A percentile compares a stretch with the other conserved stretches of the same genome.
These are phyloP conservation scores for Caenorhabditis panamensis DNA, from an alignment of 2,888 invertebrate genomes.

Conservation along the genomic window DNA sequence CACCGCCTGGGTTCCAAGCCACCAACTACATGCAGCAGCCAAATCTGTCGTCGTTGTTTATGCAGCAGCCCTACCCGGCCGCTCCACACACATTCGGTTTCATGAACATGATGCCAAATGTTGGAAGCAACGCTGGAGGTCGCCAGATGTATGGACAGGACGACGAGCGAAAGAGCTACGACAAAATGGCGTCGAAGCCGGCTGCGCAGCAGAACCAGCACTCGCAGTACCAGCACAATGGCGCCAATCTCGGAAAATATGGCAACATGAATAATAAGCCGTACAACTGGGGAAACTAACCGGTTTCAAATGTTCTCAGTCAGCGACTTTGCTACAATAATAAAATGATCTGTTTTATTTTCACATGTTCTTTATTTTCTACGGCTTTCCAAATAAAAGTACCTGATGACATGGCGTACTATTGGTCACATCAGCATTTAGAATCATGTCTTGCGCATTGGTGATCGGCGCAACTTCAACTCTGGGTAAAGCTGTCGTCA, in stretches of 20 bases:
- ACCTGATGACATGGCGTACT: slow-evolving; percentile 49
- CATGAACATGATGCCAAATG: slow-evolving; percentile 69
- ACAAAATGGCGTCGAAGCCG: slow-evolving; percentile 64
- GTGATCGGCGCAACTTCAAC: slow-evolving; percentile 64
- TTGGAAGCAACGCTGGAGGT: slow-evolving; percentile 53
- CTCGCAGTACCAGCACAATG: slow-evolving; percentile 62
- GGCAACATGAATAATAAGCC: slow-evolving; percentile 60
- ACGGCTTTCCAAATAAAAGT: slow-evolving; percentile 67
- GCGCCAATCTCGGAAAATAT: slow-evolving; percentile 58
- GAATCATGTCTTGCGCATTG: slow-evolving; percentile 58
- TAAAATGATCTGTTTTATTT: slow-evolving; percentile 67
- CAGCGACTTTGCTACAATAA: slow-evolving; percentile 63
- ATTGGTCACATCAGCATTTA: slow-evolving; percentile 20
- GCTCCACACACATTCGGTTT: slow-evolving; percentile 43
- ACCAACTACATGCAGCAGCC: slow-evolving; percentile 65
- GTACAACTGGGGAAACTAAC: slow-evolving; percentile 68
- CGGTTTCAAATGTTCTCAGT: slow-evolving; percentile 67
- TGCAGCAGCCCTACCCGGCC: slow-evolving; percentile 63
- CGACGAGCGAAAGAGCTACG: slow-evolving; percentile 63
- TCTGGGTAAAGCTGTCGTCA: slow-evolving; percentile 70
- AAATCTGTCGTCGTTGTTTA: slow-evolving; percentile 62
- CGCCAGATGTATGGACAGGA: slow-evolving; percentile 68
- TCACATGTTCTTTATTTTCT: slow-evolving; percentile 62
- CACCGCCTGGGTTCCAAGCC: slow-evolving; percentile 71
- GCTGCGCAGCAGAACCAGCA: slow-evolving; percentile 51